Conservation (phyloP, 2,888 invertebrate species). For the Apotomis turbidana region DNA sequence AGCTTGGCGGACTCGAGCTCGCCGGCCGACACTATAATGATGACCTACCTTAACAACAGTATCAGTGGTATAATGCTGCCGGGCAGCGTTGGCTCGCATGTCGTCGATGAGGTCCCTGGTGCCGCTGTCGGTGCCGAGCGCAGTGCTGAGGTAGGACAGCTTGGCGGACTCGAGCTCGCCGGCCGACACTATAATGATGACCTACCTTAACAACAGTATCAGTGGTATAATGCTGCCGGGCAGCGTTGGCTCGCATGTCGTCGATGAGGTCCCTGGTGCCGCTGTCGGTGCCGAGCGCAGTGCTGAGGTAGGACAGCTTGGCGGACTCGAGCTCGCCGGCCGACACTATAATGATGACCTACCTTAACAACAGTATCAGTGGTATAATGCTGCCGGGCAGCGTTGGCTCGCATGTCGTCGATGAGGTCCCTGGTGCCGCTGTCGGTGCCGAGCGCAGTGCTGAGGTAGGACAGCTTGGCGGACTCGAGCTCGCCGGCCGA, state of each 20-base stretch:
- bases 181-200: conserved; percentile 75
- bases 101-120: conserved; percentile 91
- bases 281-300: conserved; percentile 87
- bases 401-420: conserved; percentile 91
- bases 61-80: conserved; percentile 94
- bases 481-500: conserved; percentile 94
- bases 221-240: conserved; percentile 93
- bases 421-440: conserved; percentile 89
- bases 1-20: conserved; percentile 92
- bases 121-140: conserved; percentile 87
- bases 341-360: conserved; percentile 56
- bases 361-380: conserved; percentile 90
- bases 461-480: conserved; percentile 90
- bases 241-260: conserved; percentile 90
- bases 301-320: conserved; percentile 91
- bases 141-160: conserved; percentile 91
- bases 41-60: conserved; percentile 84
- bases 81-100: conserved; percentile 90
- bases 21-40: conserved; percentile 84
- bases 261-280: conserved; percentile 91
- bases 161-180: conserved; percentile 93
- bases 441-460: conserved; percentile 88
- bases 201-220: conserved; percentile 87
- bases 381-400: conserved; percentile 93
- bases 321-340: conserved; percentile 94